Conservation (phyloP, 2,888 invertebrate species). For the Melanchra persicariae region DNA sequence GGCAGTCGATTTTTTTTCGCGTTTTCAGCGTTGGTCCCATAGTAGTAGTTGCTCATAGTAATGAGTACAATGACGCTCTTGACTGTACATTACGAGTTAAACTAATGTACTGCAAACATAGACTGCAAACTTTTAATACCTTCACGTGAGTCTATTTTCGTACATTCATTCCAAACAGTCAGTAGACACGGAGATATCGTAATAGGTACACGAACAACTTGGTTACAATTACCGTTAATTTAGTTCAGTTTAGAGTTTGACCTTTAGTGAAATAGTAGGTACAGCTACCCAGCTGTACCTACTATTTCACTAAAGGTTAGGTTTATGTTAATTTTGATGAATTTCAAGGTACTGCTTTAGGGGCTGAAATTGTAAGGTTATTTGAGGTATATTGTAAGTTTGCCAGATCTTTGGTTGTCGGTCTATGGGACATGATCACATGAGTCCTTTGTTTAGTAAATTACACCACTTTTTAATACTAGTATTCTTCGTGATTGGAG, state of each 20-base stretch:
- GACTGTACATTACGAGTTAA: background rate
- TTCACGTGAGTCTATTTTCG: conserved; percentile 33
- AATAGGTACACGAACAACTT: conserved; percentile 5
- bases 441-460: too few species aligned
- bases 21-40: too few species aligned
- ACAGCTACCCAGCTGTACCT: background rate
- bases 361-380: background rate
- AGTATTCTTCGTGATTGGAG: too few species aligned
- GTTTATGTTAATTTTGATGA: background rate
- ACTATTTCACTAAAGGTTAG: too few species aligned
- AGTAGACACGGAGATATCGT: conserved; percentile 25
- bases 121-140: conserved; percentile 12
- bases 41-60: too few species aligned
- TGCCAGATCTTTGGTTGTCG: background rate
- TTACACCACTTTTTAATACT: too few species aligned
- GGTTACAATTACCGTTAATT: conserved; percentile 21
- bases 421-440: background rate
- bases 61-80: too few species aligned
- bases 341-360: background rate
- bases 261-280: conserved; percentile 28
- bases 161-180: conserved; percentile 15
- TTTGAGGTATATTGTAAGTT: background rate
- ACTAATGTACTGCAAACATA: conserved; percentile 2
- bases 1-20: too few species aligned
- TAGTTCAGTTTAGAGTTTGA: conserved; percentile 18